Evolutionary conservation across 2,888 invertebrate species (phyloP).

Genomic region (Troilus luridus): DNA sequence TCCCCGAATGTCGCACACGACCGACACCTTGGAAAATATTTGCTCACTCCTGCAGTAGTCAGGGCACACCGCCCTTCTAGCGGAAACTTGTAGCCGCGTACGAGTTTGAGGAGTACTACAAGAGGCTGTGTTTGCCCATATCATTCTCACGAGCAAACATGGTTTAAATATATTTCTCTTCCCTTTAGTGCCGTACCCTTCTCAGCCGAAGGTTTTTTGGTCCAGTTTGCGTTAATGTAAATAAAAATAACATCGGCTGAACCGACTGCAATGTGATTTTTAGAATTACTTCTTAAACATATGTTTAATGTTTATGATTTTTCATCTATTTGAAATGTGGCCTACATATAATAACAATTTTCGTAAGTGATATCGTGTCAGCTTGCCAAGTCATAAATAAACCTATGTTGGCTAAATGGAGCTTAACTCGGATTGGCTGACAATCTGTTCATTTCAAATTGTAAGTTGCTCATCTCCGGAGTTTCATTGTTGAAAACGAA

Average conservation of each 20-base stretch:
- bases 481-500: too few species aligned
- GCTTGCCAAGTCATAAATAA: too few species aligned
- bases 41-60: constrained; percentile 7
- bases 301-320: too few species aligned
- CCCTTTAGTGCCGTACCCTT: neutral
- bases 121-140: constrained; percentile 14
- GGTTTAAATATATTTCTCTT: neutral
- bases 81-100: constrained; percentile 5
- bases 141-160: neutral
- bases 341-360: too few species aligned
- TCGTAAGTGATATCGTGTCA: too few species aligned
- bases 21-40: constrained; percentile 1
- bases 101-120: neutral
- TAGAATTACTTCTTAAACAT: too few species aligned
- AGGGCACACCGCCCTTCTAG: neutral
- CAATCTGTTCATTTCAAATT: too few species aligned
- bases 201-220: neutral
- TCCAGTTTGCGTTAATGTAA: neutral
- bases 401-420: too few species aligned
- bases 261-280: too few species aligned
- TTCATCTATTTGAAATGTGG: too few species aligned
- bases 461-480: too few species aligned
- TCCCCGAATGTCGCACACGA: neutral
- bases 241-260: neutral
- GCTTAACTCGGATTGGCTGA: too few species aligned